Evolutionary conservation across 2,797 vertebrate species (phyloP), one percentile per base, ranked within the genome.

Genomic region (Protonibea diacanthus): DNA sequence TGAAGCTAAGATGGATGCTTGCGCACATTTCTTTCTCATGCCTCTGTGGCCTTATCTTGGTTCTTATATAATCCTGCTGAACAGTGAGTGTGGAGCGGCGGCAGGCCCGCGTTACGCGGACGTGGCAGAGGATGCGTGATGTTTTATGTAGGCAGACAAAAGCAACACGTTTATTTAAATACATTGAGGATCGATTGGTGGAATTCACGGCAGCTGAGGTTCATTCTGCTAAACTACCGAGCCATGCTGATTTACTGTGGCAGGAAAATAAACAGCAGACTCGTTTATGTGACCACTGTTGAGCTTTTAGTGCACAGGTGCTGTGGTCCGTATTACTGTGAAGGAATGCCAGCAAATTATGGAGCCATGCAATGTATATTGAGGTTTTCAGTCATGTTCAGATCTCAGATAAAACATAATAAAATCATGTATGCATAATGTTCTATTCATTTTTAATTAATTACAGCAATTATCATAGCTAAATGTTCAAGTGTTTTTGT

Each of bases 1-100:
- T 95, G 93, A 90, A 91, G 92, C 92, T 94, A 95, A 95, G 88
- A 95, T 95, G 94, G 95, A 95, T 91, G 95, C 94, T 94, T 88
- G 92, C 91, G 92, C 86, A 92, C 92, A 93, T 88, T 93, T 92
- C 80, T 85, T 87, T 67, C 78, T 76, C 80, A 55, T 85, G 83
- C 80, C 59, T 89, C 74, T 33, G 63, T 82, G 86, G 86, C 73
- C 80, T 86, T 59, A 74, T 84, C 88, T 86, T 8, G 74, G 5
- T 76, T 80, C 87, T 94, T 93, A 92, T 89, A 89, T 93, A 94
- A 93, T 29, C 25, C 58, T 3, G 68, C 72, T 59, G 84, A 82
- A 69, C 67, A 53, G 21, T 47, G 58, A 53, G 21, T 38, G 33
- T 38, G 33, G 45, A 57, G 70, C 13, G 61, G 55, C 27, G 45